phyloP scores from a whole-genome alignment of 2,113 vertebrate species.

The Mixornis gularis region DNA sequence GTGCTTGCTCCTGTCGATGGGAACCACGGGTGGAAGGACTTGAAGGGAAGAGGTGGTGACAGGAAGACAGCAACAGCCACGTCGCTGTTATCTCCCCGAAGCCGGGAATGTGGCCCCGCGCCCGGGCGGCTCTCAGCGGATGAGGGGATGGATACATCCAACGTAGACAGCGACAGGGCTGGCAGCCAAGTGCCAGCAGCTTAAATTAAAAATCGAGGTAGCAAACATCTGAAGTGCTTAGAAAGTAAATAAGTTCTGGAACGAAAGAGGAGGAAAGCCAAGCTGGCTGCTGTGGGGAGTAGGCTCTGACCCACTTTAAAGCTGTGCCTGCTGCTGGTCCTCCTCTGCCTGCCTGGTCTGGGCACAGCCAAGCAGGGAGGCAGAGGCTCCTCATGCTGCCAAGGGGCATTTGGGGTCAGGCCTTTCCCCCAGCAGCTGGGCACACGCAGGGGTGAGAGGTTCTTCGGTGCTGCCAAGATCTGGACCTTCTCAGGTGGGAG shows the following conservation, averaged over 20 bases:
- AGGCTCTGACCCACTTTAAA: conserved; percentile 27
- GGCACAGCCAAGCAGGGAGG: not conserved
- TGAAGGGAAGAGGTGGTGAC: conserved; percentile 5
- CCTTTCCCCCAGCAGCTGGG: not conserved
- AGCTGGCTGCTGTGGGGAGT: conserved; percentile 16
- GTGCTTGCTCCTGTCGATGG: not conserved
- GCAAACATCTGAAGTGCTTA: conserved; percentile 75
- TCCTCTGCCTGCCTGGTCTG: not conserved
- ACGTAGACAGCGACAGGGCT: not conserved
- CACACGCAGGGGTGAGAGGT: not conserved
- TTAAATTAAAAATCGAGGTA: conserved; percentile 77
- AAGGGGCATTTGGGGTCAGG: not conserved
- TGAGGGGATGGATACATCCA: conserved; percentile 4
- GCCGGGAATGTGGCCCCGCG: not conserved
- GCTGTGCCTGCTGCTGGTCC: not conserved
- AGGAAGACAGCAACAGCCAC: conserved; percentile 20
- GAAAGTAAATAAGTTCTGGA: conserved; percentile 59
- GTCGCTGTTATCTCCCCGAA: not conserved
- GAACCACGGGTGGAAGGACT: not conserved
- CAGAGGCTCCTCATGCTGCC: not conserved
- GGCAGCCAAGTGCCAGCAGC: conserved; percentile 33
- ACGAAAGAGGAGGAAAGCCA: not conserved
- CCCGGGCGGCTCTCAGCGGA: not conserved
- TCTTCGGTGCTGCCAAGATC: not conserved
- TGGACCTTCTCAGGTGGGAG: not conserved